Conservation (phyloP, 2,797 vertebrate genomes). For the Enteromius thamalakanensis region DNA sequence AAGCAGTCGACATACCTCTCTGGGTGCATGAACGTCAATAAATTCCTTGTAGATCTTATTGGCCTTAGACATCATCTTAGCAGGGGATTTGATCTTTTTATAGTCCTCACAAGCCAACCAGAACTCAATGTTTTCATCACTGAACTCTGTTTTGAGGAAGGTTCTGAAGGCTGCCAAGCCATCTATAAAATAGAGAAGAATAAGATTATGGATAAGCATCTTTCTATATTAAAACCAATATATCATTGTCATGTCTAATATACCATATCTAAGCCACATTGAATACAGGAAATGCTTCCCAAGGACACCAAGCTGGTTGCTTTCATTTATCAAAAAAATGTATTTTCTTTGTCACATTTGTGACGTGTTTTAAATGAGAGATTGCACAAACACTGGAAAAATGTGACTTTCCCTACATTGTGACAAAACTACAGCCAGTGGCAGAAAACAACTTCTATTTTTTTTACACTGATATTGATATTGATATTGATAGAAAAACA, state of each 20-base stretch:
- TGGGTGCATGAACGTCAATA: conserved; percentile 87
- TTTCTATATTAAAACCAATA: background rate
- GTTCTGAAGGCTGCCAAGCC: conserved; percentile 89
- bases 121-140: conserved; percentile 96
- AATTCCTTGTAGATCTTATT: conserved; percentile 93
- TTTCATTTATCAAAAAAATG: conserved; percentile 63
- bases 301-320: conserved; percentile 37
- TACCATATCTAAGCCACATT: background rate
- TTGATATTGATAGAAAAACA: background rate
- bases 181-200: conserved; percentile 70
- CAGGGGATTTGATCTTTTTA: conserved; percentile 86
- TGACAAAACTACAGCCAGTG: background rate
- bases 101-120: conserved; percentile 96
- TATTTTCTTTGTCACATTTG: conserved; percentile 50
- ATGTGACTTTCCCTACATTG: conserved; percentile 32
- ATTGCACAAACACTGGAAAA: background rate
- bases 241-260: conserved; percentile 9
- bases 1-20: conserved; percentile 81
- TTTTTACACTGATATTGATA: background rate
- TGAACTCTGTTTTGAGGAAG: conserved; percentile 94
- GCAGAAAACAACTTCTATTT: background rate
- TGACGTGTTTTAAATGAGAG: conserved; percentile 62
- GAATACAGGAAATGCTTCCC: conserved; percentile 48
- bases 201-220: background rate
- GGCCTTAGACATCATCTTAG: conserved; percentile 86